Base-by-base conservation (phyloP, 2,113 vertebrate species). In the Elanoides forficatus region DNA sequence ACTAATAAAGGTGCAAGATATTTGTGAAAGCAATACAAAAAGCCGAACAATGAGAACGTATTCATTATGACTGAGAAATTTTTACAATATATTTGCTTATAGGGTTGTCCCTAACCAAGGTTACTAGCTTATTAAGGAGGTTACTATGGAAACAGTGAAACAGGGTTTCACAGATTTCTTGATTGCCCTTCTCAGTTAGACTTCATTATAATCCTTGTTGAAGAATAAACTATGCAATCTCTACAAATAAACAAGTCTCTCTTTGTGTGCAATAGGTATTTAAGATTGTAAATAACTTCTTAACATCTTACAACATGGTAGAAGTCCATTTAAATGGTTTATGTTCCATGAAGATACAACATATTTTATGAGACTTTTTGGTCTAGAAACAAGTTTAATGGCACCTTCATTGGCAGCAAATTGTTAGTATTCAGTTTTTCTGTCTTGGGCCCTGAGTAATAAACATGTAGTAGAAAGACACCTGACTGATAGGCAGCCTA, bases 101-200 rank as follows among this genome's bases (percentile, higher is more conserved):
- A 71, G 43, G 27, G 26, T 60, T 93, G 70, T 94, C 56, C 73
- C 95, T 93, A 96, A 90, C 81, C 89, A 87, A 95, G 89, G 58
- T 90, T 85, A 85, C 58, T 87, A 17, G 62, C 81, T 82, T 80
- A 66, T 68, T 91, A 75, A 74, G 68, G 74, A 65, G 93, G 91
- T 96, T 97, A 90, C 96, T 90, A 94, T 96, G 96, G 96, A 81
- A 97, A 97, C 96, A 94, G 78, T 85, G 91, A 91, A 93, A 87
- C 15, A 68, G 32, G 26, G 19, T 91, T 89, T 88, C 91, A 66
- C 78, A 75, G 88, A 58, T 88, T 94, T 89, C 86, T 85, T 85
- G 56, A 80, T 76, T 95, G 81, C 23, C 40, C 13, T 85, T 86
- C 90, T 93, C 92, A 55, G 68, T 90, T 72, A 67, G 63, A 40